Evolutionary conservation across 2,113 vertebrate species (phyloP), one percentile per base, ranked within the genome.

Genomic region (Myanophis thanlyinensis): DNA sequence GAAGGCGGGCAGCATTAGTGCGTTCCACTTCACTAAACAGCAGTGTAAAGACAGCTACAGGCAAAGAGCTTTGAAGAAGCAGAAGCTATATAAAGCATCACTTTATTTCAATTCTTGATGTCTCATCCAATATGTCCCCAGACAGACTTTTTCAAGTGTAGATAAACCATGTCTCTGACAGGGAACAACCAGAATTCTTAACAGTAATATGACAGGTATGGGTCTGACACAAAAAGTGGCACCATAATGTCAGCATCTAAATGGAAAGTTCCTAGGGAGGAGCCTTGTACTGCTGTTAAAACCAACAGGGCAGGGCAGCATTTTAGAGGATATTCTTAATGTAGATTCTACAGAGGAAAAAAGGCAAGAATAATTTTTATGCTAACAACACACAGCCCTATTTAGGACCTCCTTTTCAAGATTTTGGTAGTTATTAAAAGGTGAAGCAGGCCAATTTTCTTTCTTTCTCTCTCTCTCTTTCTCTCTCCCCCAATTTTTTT

Each of bases 1-100:
- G 93, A 95, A 91, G n/a, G 47, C 30, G 44, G 87, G 96, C 94
- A 93, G 92, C 92, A 91, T 95, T 52, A 54, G 89, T 47, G 10
- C 73, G 62, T 89, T 95, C 86, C 22, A 30, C 89, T 96, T 93
- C 95, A 96, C 15, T 96, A 94, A 96, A 92, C 89, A 93, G 85
- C 95, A 95, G n/a, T 80, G 91, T 94, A 95, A 95, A 95, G 90
- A 92, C 93, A 96, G 94, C 93, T 95, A 49, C 84, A 94, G 95
- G 94, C 90, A 89, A 0, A 2, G 89, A 94, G 46, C 91, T 95
- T 96, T 91, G 90, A 95, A 93, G 92, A 91, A 91, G 80, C 2
- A 80, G 91, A 85, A 90, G n/a, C 46, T 90, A 25, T 89, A 84
- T 94, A 92, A 95, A 96, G 96, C 90, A 86, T 87, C 0, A 0